A percentile compares a stretch with the other conserved stretches of the same genome.
phyloP scores from a whole-genome alignment of 2,888 invertebrate species.

The Perizoma affinitatum region DNA sequence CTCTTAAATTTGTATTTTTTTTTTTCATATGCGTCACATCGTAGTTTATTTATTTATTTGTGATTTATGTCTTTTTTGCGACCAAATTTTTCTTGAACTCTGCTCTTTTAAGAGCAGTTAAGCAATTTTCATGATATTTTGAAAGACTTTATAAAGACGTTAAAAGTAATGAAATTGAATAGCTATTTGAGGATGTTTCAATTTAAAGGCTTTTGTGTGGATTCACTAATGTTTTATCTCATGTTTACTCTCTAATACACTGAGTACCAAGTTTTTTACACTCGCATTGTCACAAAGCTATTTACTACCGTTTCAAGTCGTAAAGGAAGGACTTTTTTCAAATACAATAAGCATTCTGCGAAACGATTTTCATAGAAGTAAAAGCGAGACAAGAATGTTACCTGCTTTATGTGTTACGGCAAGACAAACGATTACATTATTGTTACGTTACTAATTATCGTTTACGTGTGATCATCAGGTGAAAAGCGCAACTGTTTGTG shows the following conservation, averaged over 20 bases:
- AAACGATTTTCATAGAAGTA: slow-evolving; percentile 14
- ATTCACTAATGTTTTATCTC: too few species aligned
- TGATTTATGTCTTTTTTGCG: too few species aligned
- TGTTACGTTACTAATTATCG: slow-evolving; percentile 13
- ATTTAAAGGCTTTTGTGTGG: not conserved
- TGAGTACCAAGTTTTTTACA: too few species aligned
- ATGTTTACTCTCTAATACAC: too few species aligned
- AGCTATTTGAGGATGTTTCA: not conserved
- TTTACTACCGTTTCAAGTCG: not conserved
- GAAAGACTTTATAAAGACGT: too few species aligned
- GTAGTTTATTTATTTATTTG: too few species aligned
- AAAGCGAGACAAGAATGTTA: slow-evolving; percentile 9
- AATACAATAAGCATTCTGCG: slow-evolving; percentile 7
- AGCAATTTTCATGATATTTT: too few species aligned
- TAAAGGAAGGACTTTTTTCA: slow-evolving; percentile 6
- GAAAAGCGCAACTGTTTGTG: slow-evolving; percentile 31
- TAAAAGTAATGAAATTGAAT: slow-evolving; percentile 1
- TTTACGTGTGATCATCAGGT: slow-evolving; percentile 11
- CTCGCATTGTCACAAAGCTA: too few species aligned
- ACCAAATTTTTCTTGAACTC: too few species aligned
- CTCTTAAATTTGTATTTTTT: too few species aligned
- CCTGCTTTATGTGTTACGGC: slow-evolving; percentile 1
- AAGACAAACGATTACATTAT: slow-evolving; percentile 1
- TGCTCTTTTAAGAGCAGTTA: too few species aligned
- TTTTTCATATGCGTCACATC: too few species aligned